Percentiles rank a stretch among this genome's conserved stretches.
Evolutionary conservation across 2,888 invertebrate genomes (phyloP).

Genomic region (Noctuana brunneofusca): DNA sequence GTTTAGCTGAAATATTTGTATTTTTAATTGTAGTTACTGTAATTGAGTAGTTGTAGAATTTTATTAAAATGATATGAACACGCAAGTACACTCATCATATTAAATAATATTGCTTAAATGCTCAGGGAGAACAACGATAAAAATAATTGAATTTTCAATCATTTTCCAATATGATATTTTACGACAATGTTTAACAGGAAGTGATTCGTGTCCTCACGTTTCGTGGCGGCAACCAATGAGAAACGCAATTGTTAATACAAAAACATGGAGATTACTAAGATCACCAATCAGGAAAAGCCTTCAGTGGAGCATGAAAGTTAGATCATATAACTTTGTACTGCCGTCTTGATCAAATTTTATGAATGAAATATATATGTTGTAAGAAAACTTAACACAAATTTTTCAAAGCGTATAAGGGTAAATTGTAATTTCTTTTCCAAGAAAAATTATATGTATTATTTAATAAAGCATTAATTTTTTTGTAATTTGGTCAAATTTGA

Average conservation of each 20-base stretch:
- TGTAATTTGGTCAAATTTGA: conserved; percentile 30
- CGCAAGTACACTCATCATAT: too few species aligned
- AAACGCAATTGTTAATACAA: conserved; percentile 52
- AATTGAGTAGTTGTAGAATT: too few species aligned
- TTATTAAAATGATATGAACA: too few species aligned
- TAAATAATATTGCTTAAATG: too few species aligned
- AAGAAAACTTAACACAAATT: not conserved
- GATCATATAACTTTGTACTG: conserved; percentile 56
- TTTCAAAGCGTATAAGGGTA: not conserved
- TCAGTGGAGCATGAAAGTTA: conserved; percentile 71
- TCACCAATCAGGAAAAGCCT: conserved; percentile 64
- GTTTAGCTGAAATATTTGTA: too few species aligned
- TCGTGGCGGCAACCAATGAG: conserved; percentile 73
- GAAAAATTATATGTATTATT: not conserved
- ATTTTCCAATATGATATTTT: too few species aligned
- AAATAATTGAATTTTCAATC: not conserved
- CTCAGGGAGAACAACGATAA: not conserved
- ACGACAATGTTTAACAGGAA: conserved; percentile 58
- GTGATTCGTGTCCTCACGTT: conserved; percentile 75
- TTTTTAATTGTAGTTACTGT: too few species aligned
- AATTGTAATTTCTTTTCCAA: not conserved
- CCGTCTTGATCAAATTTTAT: conserved; percentile 40
- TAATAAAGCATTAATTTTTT: not conserved
- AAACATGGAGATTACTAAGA: conserved; percentile 65
- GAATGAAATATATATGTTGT: conserved; percentile 6